Percentiles rank a stretch among this genome's conserved stretches.
These are phyloP conservation scores for Suncus etruscus DNA, from an alignment of 2,113 vertebrate genomes.

Conservation along the genomic window DNA sequence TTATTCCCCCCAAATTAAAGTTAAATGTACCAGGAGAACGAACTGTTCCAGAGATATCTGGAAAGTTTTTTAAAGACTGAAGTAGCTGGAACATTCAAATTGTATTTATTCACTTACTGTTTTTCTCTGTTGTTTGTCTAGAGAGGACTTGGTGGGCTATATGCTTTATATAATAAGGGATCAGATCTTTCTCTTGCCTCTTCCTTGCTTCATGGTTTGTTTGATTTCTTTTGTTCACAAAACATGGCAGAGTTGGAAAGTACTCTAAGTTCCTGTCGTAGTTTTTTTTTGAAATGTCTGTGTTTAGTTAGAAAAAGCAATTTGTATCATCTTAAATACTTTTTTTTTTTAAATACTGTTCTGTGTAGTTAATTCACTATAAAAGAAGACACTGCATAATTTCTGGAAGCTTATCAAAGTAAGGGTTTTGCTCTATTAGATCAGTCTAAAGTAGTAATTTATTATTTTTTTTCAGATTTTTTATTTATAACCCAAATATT, in stretches of 20 bases:
- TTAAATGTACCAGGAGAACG: constrained; percentile 13
- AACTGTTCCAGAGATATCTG: constrained; percentile 24
- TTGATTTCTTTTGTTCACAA: too few species aligned
- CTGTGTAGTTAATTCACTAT: constrained; percentile 13
- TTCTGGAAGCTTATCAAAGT: constrained; percentile 30
- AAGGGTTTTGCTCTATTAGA: neutral
- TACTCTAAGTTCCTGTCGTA: neutral
- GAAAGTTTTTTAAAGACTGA: neutral
- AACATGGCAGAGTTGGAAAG: neutral
- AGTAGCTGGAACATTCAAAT: neutral
- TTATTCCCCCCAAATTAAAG: neutral
- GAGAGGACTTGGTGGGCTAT: neutral
- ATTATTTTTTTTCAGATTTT: constrained; percentile 29
- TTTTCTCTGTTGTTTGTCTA: neutral
- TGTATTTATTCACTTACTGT: too few species aligned
- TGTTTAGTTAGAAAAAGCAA: constrained; percentile 53
- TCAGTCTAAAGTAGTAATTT: constrained; percentile 12
- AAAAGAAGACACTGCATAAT: constrained; percentile 5
- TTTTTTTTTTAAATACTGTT: constrained; percentile 57
- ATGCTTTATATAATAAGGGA: neutral
- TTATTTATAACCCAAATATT: constrained; percentile 26
- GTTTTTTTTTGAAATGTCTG: constrained; percentile 22
- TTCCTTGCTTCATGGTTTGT: neutral
- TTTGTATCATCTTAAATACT: constrained; percentile 24
- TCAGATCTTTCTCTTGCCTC: neutral